Conservation (phyloP, 2,888 invertebrate genomes). For the Drosophila rellima region DNA sequence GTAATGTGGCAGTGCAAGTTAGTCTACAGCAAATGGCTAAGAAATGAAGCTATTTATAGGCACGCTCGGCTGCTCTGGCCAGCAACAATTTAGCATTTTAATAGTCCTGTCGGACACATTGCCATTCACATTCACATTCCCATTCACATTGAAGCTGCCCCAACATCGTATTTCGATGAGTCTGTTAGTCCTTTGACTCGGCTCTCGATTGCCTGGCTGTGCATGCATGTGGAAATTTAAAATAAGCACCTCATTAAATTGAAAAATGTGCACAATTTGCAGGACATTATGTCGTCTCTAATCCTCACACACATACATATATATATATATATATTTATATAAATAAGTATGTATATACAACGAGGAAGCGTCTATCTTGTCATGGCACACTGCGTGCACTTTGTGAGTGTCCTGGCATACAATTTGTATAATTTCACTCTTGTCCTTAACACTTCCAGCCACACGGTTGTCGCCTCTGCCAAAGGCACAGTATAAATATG, state of each 20-base stretch:
- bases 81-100: constrained; percentile 76
- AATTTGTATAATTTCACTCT: constrained; percentile 66
- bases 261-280: constrained; percentile 81
- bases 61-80: constrained; percentile 27
- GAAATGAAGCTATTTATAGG: constrained; percentile 64
- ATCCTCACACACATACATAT: constrained; percentile 37
- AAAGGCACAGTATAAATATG: constrained; percentile 56
- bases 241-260: constrained; percentile 84
- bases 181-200: constrained; percentile 18
- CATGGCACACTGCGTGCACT: constrained; percentile 21
- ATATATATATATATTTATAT: too few relatives aligned
- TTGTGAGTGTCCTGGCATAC: constrained; percentile 38
- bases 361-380: neutral
- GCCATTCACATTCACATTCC: neutral
- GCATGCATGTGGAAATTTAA: constrained; percentile 78
- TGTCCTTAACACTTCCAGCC: constrained; percentile 32
- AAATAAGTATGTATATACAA: too few relatives aligned
- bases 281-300: constrained; percentile 71
- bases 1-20: constrained; percentile 50
- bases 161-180: constrained; percentile 36
- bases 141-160: constrained; percentile 16
- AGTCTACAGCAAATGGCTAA: constrained; percentile 28
- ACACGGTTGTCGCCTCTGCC: constrained; percentile 11
- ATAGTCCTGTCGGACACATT: constrained; percentile 53
- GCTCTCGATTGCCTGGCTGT: constrained; percentile 26